Evolutionary conservation across 1,140 invertebrate species (phyloP).

Genomic region (Proales similis): DNA sequence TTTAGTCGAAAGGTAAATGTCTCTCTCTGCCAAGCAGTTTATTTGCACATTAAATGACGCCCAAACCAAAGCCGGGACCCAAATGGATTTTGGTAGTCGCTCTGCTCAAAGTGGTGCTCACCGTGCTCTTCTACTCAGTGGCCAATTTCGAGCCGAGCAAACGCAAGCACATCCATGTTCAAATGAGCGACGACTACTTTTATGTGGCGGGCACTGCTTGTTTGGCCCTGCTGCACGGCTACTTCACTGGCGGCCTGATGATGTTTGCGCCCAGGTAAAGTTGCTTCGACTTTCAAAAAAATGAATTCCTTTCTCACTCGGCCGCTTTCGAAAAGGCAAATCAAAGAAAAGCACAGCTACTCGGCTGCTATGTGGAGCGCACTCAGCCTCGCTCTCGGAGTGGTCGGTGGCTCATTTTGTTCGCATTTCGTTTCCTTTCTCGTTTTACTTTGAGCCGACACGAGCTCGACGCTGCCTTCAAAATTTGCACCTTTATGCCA

Average conservation of each 20-base stretch:
- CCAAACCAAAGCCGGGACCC: slow-evolving; percentile 1
- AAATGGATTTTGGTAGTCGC: slow-evolving; percentile 14
- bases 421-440: too few relatives aligned
- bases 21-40: neutral
- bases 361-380: slow-evolving; percentile 20
- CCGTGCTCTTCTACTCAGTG: slow-evolving; percentile 8
- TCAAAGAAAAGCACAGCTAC: slow-evolving; percentile 17
- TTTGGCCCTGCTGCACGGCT: neutral
- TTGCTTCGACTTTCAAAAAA: neutral
- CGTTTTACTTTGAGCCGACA: too few relatives aligned
- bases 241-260: neutral
- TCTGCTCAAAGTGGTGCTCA: slow-evolving; percentile 14
- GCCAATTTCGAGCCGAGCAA: slow-evolving; percentile 18
- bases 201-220: slow-evolving; percentile 13
- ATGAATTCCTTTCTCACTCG: neutral
- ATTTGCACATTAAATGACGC: neutral
- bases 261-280: slow-evolving; percentile 19
- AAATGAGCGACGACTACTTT: slow-evolving; percentile 11
- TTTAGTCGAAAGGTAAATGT: slow-evolving; percentile 2
- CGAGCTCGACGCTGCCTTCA: too few relatives aligned
- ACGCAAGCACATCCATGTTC: slow-evolving; percentile 27
- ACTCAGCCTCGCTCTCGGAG: slow-evolving; percentile 9
- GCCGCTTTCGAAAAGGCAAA: neutral
- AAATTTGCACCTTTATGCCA: too few relatives aligned
- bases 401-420: slow-evolving; percentile 25